These are phyloP conservation scores for Anguilla japonica DNA, from an alignment of 2,113 vertebrate genomes.

Conservation along the genomic window DNA sequence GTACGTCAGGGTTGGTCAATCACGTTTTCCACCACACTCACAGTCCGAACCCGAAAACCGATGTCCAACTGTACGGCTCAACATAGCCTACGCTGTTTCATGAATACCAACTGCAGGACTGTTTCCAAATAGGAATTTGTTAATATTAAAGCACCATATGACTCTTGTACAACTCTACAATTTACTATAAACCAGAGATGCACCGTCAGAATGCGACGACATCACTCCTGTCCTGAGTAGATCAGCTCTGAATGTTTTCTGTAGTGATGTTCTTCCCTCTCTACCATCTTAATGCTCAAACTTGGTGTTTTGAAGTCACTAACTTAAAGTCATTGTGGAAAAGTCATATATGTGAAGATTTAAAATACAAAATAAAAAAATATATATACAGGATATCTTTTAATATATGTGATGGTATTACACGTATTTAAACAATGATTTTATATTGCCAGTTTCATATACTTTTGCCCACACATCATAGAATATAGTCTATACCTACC, in stretches of 20 bases:
- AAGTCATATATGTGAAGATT: neutral
- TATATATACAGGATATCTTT: neutral
- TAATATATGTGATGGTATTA: neutral
- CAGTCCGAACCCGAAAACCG: neutral
- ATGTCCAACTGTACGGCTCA: neutral
- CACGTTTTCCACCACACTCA: neutral
- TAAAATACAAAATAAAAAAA: neutral
- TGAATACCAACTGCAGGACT: neutral
- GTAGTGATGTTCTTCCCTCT: neutral
- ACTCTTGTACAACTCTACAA: neutral
- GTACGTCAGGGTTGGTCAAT: neutral
- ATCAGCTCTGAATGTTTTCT: neutral
- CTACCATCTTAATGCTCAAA: neutral
- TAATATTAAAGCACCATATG: neutral
- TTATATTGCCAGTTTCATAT: neutral
- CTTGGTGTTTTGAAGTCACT: too few species aligned
- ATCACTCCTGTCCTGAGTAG: too few species aligned
- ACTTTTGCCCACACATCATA: neutral
- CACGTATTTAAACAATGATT: neutral
- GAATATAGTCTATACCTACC: neutral
- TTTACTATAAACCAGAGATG: too few species aligned
- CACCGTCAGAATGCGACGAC: too few species aligned
- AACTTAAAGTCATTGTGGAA: neutral
- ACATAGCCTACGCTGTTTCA: too few species aligned
- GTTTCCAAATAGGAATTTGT: neutral